phyloP scores from a whole-genome alignment of 2,113 vertebrate species.

The Vulpes vulpes region DNA sequence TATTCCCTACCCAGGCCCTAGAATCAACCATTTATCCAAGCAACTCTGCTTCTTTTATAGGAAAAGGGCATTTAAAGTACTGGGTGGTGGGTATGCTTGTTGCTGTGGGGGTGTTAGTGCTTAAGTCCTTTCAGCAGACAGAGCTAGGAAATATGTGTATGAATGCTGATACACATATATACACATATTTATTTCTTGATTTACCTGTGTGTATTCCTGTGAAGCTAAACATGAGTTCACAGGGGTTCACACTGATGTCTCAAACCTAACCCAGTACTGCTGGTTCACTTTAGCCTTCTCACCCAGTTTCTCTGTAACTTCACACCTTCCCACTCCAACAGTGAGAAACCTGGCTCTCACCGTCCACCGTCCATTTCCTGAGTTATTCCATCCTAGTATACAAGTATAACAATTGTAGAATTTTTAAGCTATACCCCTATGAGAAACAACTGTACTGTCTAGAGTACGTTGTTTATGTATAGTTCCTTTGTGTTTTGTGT shows the following conservation, averaged over 20 bases:
- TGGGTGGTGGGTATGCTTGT: background rate
- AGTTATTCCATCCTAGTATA: background rate
- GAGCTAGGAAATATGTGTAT: background rate
- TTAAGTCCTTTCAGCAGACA: background rate
- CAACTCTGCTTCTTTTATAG: background rate
- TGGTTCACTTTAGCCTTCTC: background rate
- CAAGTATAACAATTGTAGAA: background rate
- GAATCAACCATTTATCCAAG: background rate
- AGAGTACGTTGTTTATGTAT: background rate
- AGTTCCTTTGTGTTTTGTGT: background rate
- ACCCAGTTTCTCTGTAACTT: background rate
- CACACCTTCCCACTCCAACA: background rate
- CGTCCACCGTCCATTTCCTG: background rate
- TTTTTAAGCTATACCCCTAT: background rate
- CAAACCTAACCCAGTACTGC: background rate
- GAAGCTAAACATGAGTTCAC: background rate
- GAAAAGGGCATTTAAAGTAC: background rate
- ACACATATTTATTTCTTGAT: background rate
- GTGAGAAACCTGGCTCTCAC: background rate
- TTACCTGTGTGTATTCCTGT: background rate
- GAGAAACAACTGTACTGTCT: background rate
- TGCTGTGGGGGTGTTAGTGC: background rate
- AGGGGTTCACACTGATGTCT: background rate
- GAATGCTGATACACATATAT: background rate
- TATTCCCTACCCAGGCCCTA: background rate